phyloP scores from a whole-genome alignment of 2,888 invertebrate genomes.

The Tridacna gigas region DNA sequence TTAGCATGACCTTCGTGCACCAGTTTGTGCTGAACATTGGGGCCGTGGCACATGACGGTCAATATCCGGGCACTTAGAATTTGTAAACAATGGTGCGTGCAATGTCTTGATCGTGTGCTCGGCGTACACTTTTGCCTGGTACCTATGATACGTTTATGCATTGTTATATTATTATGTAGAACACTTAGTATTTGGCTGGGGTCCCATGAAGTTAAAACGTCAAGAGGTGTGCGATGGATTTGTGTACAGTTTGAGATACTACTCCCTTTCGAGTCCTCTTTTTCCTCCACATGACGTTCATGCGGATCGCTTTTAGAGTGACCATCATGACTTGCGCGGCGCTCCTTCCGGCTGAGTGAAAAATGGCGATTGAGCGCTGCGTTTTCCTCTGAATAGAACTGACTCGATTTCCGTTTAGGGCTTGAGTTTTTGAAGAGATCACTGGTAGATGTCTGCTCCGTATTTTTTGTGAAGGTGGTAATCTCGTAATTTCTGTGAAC shows the following conservation, averaged over 20 bases:
- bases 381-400: slow-evolving; percentile 58
- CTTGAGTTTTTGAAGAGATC: slow-evolving; percentile 58
- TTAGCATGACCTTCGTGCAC: slow-evolving; percentile 87
- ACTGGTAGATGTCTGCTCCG: slow-evolving; percentile 57
- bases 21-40: slow-evolving; percentile 87
- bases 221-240: slow-evolving; percentile 78
- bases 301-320: slow-evolving; percentile 65
- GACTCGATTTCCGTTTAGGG: slow-evolving; percentile 63
- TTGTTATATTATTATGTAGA: slow-evolving; percentile 88
- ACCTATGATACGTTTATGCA: slow-evolving; percentile 88
- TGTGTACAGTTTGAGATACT: slow-evolving; percentile 63
- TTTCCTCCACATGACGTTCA: slow-evolving; percentile 62
- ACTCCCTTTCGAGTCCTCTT: slow-evolving; percentile 62
- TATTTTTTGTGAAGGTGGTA: slow-evolving; percentile 58
- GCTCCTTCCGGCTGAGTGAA: slow-evolving; percentile 55
- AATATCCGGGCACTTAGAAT: slow-evolving; percentile 88
- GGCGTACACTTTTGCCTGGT: slow-evolving; percentile 88
- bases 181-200: slow-evolving; percentile 87
- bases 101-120: slow-evolving; percentile 87
- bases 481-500: slow-evolving; percentile 84
- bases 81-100: slow-evolving; percentile 88
- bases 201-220: slow-evolving; percentile 83
- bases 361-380: slow-evolving; percentile 63
- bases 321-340: slow-evolving; percentile 62
- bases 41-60: slow-evolving; percentile 87